Evolutionary conservation across 2,797 vertebrate genomes (phyloP), one percentile per base, ranked within the genome.

Genomic region (Anguilla obscura): DNA sequence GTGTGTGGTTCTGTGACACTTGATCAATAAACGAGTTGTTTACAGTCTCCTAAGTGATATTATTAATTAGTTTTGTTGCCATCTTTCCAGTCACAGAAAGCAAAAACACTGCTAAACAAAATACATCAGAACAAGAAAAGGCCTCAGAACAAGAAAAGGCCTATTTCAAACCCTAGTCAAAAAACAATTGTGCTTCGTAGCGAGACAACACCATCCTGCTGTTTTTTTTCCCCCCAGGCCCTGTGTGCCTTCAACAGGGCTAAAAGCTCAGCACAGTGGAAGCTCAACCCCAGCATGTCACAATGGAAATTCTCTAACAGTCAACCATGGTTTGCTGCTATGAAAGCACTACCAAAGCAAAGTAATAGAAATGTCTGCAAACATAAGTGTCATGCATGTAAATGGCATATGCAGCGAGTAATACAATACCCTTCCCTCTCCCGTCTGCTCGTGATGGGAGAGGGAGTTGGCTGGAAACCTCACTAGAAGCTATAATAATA

Each of bases 401-500:
- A 69, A 7, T 27, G 63, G 63, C 63, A 7, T 69, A 36, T 18
- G 79, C n/a, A 9, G 45, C 9, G 24, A 50, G 79, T 82, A 82
- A 48, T 50, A 30, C 18, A 79, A 45, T 79, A 18, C 33, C 18
- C 30, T 82, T 82, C 45, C 9, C 45, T 9, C 45, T 82, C 79
- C 5, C 16, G 3, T 5, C 79, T 50, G 21, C 21, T 50, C 33
- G 14, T 24, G 79, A 82, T 50, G 30, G 18, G 18, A 45, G 76
- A 45, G 76, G 33, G 18, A 80, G 33, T 82, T 1, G 16, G 79
- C 45, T 50, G 79, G 79, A 82, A 50, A 24, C 79, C 79, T 48
- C 79, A 82, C 40, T n/a, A n/a, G 79, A 48, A 82, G 40, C 79
- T 82, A 82, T 50, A 82, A 50, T 82, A 82, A 48, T 82, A 82